Percentiles rank a stretch among this genome's conserved stretches.
These are phyloP conservation scores for Apocrypta bakeri DNA, from an alignment of 1,140 invertebrate genomes.

Conservation along the genomic window DNA sequence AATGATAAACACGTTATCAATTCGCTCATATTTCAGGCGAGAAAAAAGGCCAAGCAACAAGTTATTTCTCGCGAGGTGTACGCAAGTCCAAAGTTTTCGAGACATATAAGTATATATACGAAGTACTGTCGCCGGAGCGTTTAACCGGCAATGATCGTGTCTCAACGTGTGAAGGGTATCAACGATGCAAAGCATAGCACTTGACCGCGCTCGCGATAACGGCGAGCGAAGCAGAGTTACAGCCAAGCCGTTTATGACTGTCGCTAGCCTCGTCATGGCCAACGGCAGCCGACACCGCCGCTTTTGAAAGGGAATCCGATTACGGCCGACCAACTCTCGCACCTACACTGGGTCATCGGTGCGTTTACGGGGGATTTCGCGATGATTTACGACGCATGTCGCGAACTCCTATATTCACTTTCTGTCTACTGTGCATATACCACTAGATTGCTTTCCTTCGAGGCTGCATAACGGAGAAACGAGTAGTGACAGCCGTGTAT, in stretches of 20 bases:
- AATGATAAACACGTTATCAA: no score
- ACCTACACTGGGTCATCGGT: constrained; percentile 38
- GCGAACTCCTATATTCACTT: neutral
- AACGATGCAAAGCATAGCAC: constrained; percentile 20
- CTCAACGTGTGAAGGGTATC: neutral
- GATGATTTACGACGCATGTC: constrained; percentile 27
- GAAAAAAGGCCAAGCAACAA: neutral
- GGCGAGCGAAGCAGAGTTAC: neutral
- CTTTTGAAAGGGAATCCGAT: constrained; percentile 33
- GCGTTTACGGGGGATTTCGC: constrained; percentile 30
- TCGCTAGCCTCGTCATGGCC: constrained; percentile 14
- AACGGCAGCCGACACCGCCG: neutral
- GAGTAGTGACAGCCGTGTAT: neutral
- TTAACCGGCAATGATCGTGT: neutral
- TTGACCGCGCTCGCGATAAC: constrained; percentile 24
- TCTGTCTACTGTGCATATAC: no score
- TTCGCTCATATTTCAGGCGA: no score
- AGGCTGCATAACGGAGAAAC: no score
- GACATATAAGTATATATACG: neutral
- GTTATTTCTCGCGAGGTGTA: neutral
- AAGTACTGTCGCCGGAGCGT: neutral
- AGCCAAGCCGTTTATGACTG: neutral
- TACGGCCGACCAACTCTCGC: neutral
- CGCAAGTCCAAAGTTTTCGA: no score
- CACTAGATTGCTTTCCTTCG: neutral